A percentile compares a stretch with the other conserved stretches of the same genome.
phyloP scores from a whole-genome alignment of 2,888 invertebrate genomes.

The Leucania comma region DNA sequence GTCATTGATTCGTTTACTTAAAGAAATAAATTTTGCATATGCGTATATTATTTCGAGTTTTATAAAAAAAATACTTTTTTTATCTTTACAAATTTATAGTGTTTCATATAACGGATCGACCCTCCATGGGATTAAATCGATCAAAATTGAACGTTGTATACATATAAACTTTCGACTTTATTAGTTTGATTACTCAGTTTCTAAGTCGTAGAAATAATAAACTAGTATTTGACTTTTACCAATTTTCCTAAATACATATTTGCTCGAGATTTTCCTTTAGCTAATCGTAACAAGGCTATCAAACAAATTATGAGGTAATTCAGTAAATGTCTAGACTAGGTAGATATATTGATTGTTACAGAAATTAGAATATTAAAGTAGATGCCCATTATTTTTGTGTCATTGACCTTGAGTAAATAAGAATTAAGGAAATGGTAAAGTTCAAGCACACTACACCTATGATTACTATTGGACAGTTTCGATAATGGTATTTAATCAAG shows the following conservation, averaged over 20 bases:
- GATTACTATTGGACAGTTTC: neutral
- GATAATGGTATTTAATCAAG: constrained; percentile 20
- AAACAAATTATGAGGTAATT: constrained; percentile 48
- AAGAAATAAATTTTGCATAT: too few species aligned
- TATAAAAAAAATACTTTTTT: too few species aligned
- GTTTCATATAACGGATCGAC: too few species aligned
- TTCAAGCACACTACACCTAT: constrained; percentile 5
- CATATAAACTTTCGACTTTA: too few species aligned
- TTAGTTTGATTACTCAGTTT: constrained; percentile 1
- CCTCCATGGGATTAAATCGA: too few species aligned
- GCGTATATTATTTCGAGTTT: too few species aligned
- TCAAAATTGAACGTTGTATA: too few species aligned
- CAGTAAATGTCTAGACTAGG: constrained; percentile 49
- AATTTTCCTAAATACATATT: constrained; percentile 49
- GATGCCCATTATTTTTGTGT: neutral
- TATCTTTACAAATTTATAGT: too few species aligned
- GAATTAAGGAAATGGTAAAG: constrained; percentile 17
- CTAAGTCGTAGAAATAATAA: constrained; percentile 25
- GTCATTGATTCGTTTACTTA: too few species aligned
- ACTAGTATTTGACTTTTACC: constrained; percentile 40
- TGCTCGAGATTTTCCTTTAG: constrained; percentile 15
- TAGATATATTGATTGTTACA: constrained; percentile 26
- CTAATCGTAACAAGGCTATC: constrained; percentile 26
- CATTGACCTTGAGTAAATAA: constrained; percentile 23
- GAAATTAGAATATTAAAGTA: constrained; percentile 38